These are phyloP conservation scores for Saxidomus purpurata DNA, from an alignment of 1,140 invertebrate genomes.

Conservation along the genomic window DNA sequence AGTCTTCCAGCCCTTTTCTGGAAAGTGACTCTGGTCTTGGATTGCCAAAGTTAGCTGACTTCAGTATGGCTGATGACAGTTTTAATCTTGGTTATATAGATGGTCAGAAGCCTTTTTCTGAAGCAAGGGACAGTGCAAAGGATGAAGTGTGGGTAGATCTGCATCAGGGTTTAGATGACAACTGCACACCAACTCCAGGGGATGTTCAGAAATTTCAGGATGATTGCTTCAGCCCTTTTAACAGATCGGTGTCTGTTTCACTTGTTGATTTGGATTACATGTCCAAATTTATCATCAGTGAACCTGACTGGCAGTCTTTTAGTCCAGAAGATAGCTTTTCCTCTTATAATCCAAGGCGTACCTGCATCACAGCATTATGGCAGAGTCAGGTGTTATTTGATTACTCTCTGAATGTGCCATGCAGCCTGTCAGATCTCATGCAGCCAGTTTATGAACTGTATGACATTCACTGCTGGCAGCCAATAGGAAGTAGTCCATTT, in stretches of 20 bases:
- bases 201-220: background rate
- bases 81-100: background rate
- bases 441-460: background rate
- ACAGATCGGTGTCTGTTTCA: conserved; percentile 18
- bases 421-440: background rate
- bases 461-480: conserved; percentile 54
- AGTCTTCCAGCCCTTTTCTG: conserved; percentile 58
- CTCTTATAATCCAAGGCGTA: background rate
- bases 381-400: conserved; percentile 58
- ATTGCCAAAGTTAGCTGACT: conserved; percentile 21
- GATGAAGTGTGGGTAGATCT: background rate
- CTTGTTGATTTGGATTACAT: conserved; percentile 61
- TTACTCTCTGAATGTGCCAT: background rate
- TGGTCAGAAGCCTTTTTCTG: background rate
- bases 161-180: background rate
- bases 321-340: conserved; percentile 26
- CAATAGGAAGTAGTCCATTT: conserved; percentile 28
- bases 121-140: background rate
- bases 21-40: conserved; percentile 7
- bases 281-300: conserved; percentile 29
- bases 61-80: conserved; percentile 35
- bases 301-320: conserved; percentile 41
- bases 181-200: conserved; percentile 55
- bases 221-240: background rate
- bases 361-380: conserved; percentile 24